Conservation (phyloP, 2,113 vertebrate species). For the Atherinomorus stipes region DNA sequence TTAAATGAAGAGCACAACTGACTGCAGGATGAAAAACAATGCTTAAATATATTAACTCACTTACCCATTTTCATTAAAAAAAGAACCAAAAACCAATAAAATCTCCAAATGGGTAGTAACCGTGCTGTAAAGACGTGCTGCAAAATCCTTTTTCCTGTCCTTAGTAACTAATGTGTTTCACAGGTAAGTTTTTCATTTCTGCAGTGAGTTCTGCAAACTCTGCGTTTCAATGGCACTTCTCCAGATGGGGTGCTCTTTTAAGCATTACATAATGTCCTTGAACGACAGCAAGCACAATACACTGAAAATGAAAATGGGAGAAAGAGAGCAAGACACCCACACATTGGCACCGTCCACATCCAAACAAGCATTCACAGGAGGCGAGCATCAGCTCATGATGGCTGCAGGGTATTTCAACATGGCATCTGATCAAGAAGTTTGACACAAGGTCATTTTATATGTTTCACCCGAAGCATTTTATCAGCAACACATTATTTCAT, state of each 20-base stretch:
- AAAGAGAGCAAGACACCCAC: slow-evolving; percentile 63
- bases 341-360: slow-evolving; percentile 63
- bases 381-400: slow-evolving; percentile 23
- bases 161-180: slow-evolving; percentile 54
- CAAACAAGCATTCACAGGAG: slow-evolving; percentile 53
- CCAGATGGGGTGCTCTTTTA: slow-evolving; percentile 72
- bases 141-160: slow-evolving; percentile 32
- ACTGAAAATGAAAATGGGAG: slow-evolving; percentile 55
- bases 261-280: slow-evolving; percentile 77
- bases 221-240: slow-evolving; percentile 68
- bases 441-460: slow-evolving; percentile 34
- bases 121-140: not conserved
- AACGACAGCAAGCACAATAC: slow-evolving; percentile 64
- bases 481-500: slow-evolving; percentile 1
- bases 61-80: slow-evolving; percentile 11
- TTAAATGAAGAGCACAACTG: too few species aligned
- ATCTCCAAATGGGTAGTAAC: not conserved
- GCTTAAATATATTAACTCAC: not conserved
- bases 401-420: slow-evolving; percentile 50
- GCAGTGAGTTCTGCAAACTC: slow-evolving; percentile 65
- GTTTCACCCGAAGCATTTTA: slow-evolving; percentile 18
- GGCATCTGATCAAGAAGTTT: slow-evolving; percentile 33
- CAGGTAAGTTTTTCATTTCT: slow-evolving; percentile 46
- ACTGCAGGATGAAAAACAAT: not conserved
- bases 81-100: not conserved